These are phyloP conservation scores for Unio delphinus DNA, from an alignment of 2,888 invertebrate species.

Conservation along the genomic window DNA sequence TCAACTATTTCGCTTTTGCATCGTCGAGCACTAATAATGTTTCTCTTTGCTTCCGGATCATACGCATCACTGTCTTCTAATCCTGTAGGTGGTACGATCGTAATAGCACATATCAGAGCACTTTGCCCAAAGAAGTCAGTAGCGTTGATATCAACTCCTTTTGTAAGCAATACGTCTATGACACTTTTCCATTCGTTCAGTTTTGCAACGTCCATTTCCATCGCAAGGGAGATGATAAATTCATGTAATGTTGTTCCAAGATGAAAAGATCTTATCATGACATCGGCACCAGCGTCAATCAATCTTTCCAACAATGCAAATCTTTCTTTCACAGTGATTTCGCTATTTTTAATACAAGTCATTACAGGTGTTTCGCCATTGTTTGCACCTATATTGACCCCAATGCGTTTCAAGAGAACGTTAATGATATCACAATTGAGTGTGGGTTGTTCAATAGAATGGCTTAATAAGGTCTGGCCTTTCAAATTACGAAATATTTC, in stretches of 20 bases:
- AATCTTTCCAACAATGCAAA: not conserved
- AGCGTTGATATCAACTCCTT: not conserved
- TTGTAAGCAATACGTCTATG: not conserved
- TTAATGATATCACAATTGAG: not conserved
- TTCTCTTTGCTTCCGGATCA: not conserved
- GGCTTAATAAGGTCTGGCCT: not conserved
- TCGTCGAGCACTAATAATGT: too few relatives aligned
- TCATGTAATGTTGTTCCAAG: not conserved
- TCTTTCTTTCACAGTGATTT: not conserved
- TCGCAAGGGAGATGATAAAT: not conserved
- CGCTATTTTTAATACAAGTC: not conserved
- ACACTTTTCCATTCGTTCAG: not conserved
- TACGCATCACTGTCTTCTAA: not conserved
- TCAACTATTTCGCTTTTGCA: slow-evolving; percentile 5
- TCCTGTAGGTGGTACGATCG: not conserved
- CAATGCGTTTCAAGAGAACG: not conserved
- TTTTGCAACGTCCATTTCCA: not conserved
- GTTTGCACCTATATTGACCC: not conserved
- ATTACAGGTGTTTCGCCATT: not conserved
- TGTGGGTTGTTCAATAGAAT: not conserved
- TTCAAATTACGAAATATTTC: not conserved
- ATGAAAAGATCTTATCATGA: not conserved
- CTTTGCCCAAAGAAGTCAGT: slow-evolving; percentile 3
- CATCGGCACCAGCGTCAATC: not conserved
- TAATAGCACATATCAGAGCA: slow-evolving; percentile 1